These are phyloP conservation scores for Larimichthys crocea DNA, from an alignment of 2,113 vertebrate genomes.

Conservation along the genomic window DNA sequence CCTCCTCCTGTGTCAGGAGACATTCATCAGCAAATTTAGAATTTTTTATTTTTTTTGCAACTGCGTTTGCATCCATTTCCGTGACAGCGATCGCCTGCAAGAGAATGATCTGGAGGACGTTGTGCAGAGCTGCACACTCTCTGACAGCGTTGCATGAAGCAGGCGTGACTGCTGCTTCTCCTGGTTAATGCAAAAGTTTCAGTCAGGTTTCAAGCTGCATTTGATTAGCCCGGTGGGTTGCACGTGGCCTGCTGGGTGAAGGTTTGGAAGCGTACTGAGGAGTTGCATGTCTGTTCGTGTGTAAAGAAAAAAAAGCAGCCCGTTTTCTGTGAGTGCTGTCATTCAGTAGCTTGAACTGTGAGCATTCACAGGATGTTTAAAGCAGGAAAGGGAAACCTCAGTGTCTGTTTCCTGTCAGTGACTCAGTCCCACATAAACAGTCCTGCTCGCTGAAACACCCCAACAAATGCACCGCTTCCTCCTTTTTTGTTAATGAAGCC, in stretches of 20 bases:
- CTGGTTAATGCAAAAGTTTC: neutral
- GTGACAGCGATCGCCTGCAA: too few species aligned
- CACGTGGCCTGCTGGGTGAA: neutral
- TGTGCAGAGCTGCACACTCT: neutral
- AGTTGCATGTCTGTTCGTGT: too few species aligned
- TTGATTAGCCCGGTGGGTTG: neutral
- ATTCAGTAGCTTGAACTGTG: neutral
- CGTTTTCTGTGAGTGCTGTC: neutral
- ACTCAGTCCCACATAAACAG: neutral
- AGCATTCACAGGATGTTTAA: neutral
- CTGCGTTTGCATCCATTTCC: neutral
- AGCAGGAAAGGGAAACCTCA: neutral
- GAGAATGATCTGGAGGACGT: neutral
- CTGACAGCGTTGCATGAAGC: neutral
- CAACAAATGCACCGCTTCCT: neutral
- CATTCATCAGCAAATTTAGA: conserved; percentile 65
- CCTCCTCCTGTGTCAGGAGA: conserved; percentile 47
- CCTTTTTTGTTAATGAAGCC: too few species aligned
- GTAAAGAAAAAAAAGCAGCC: neutral
- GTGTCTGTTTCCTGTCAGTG: neutral
- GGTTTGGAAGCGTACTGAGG: neutral
- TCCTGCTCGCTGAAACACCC: neutral
- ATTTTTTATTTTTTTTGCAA: conserved; percentile 46
- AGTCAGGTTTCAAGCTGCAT: conserved; percentile 2
- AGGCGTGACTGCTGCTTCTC: neutral